A percentile compares a stretch with the other conserved stretches of the same genome.
Conservation (phyloP, 2,888 invertebrate genomes). For the Lycophotia porphyrea region DNA sequence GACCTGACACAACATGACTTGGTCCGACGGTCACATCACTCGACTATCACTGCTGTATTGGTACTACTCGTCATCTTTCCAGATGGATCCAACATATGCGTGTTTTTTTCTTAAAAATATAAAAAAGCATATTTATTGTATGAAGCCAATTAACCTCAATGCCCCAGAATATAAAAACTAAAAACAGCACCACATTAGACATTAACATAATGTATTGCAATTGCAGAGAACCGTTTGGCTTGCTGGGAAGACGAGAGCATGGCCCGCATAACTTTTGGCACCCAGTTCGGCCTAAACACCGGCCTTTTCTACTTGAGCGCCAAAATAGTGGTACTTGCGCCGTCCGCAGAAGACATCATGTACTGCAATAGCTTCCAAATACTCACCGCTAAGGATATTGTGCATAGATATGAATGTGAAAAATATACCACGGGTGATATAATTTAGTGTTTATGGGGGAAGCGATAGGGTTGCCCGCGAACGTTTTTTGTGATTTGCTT, state of each 20-base stretch:
- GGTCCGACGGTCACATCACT: background rate
- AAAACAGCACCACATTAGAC: slow-evolving; percentile 52
- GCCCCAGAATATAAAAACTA: slow-evolving; percentile 13
- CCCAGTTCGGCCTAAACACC: slow-evolving; percentile 71
- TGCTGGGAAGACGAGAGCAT: slow-evolving; percentile 75
- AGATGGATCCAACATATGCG: too few relatives aligned
- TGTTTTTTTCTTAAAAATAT: background rate
- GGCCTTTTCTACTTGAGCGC: slow-evolving; percentile 70
- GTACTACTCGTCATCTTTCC: background rate
- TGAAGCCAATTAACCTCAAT: slow-evolving; percentile 14
- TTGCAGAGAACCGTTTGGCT: slow-evolving; percentile 72
- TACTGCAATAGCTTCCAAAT: slow-evolving; percentile 74
- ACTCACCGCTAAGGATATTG: slow-evolving; percentile 48
- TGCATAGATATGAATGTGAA: slow-evolving; percentile 20
- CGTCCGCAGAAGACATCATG: slow-evolving; percentile 66
- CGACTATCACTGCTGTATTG: background rate
- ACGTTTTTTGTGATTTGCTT: too few relatives aligned
- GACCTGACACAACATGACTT: too few relatives aligned
- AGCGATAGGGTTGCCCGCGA: too few relatives aligned
- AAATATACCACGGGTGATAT: background rate
- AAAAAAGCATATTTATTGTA: background rate
- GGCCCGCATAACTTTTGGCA: slow-evolving; percentile 81
- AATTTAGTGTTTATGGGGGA: background rate
- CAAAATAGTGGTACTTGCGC: slow-evolving; percentile 80
- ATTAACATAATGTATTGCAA: slow-evolving; percentile 81